phyloP scores from a whole-genome alignment of 2,888 invertebrate genomes.

The Rhaphigaster nebulosa region DNA sequence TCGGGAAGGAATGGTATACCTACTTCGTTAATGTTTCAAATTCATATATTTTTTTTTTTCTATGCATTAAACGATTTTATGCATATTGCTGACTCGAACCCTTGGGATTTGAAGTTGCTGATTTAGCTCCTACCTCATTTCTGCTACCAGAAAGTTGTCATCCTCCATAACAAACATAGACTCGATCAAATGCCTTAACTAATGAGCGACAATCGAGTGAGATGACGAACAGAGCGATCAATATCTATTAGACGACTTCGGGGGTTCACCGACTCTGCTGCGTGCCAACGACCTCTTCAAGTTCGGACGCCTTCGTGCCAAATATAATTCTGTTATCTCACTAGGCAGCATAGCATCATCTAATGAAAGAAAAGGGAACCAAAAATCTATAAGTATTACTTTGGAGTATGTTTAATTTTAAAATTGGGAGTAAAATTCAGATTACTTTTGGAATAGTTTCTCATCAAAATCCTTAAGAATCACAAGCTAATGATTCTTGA shows the following conservation, averaged over 20 bases:
- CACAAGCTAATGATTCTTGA: too few species aligned
- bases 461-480: too few species aligned
- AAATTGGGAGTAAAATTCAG: neutral
- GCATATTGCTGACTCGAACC: neutral
- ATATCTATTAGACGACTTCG: slow-evolving; percentile 47
- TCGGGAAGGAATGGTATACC: neutral
- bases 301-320: neutral
- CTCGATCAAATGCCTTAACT: neutral
- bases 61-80: too few species aligned
- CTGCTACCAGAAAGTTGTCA: neutral
- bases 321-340: neutral
- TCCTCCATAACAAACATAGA: slow-evolving; percentile 15
- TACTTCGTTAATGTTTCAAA: neutral
- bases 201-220: slow-evolving; percentile 23
- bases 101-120: neutral
- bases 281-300: slow-evolving; percentile 12
- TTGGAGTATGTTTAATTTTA: neutral
- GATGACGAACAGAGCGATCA: slow-evolving; percentile 19
- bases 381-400: neutral
- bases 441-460: neutral
- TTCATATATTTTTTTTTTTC: too few species aligned
- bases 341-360: neutral
- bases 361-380: neutral
- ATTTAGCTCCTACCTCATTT: neutral
- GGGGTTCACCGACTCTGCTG: slow-evolving; percentile 15